Conservation (phyloP, 2,113 vertebrate species). For the Brachypodius melanocephalos region DNA sequence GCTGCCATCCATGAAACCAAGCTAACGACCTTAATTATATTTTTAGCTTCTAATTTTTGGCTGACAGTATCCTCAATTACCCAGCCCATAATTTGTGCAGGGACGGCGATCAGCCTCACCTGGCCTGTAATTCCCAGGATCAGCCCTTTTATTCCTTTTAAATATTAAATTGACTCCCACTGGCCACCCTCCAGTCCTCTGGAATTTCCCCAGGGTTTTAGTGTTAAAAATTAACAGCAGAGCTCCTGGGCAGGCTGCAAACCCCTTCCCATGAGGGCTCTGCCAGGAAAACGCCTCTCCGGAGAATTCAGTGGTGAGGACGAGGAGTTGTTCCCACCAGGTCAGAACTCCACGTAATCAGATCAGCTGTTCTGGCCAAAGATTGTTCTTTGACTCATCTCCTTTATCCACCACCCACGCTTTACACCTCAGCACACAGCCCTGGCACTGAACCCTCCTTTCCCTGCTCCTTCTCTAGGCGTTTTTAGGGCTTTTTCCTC, state of each 20-base stretch:
- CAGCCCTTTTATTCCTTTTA: conserved; percentile 26
- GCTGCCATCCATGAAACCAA: conserved; percentile 52
- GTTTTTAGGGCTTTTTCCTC: neutral
- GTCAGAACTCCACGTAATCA: neutral
- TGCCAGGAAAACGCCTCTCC: neutral
- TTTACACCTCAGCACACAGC: neutral
- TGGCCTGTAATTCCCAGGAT: conserved; percentile 30
- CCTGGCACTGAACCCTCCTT: neutral
- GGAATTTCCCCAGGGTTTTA: conserved; percentile 38
- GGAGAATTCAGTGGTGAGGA: rapidly evolving
- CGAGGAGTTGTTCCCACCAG: neutral
- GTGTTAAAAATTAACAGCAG: conserved; percentile 35
- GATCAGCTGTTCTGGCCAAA: neutral
- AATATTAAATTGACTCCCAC: conserved; percentile 17
- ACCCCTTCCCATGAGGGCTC: neutral
- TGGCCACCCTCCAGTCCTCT: conserved; percentile 1
- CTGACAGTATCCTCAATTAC: conserved; percentile 33
- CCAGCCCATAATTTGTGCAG: conserved; percentile 28
- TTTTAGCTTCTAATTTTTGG: conserved; percentile 61
- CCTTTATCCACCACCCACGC: neutral
- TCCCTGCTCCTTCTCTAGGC: neutral
- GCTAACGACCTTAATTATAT: conserved; percentile 48
- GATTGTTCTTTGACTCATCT: neutral
- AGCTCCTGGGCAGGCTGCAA: neutral
- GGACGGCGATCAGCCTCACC: neutral